Conservation (phyloP, 2,113 vertebrate species). For the Corvus hawaiiensis region DNA sequence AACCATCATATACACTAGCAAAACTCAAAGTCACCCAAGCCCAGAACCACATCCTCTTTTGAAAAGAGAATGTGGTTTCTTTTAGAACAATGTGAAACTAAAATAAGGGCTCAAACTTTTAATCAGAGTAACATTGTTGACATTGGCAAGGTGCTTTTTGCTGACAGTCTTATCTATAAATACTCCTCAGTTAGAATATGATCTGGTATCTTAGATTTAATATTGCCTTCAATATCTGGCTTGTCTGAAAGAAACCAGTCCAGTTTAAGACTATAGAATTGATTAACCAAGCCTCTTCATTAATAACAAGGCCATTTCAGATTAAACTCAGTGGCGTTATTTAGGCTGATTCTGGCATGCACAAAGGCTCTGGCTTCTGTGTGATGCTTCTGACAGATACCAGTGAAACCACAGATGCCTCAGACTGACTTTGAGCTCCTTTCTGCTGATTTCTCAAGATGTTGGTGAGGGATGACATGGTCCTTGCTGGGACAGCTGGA, state of each 20-base stretch:
- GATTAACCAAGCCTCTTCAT: background rate
- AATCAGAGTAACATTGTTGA: background rate
- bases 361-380: background rate
- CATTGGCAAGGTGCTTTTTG: background rate
- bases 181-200: background rate
- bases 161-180: background rate
- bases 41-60: slow-evolving; percentile 49
- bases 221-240: background rate
- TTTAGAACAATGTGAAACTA: slow-evolving; percentile 17
- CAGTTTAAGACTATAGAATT: background rate
- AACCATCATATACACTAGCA: background rate
- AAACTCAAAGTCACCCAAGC: background rate
- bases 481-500: background rate
- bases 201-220: background rate
- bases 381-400: background rate
- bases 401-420: background rate
- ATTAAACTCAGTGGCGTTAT: background rate
- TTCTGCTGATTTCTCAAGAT: background rate
- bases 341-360: background rate
- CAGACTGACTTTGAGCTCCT: background rate
- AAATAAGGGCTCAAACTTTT: background rate
- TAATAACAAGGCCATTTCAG: background rate
- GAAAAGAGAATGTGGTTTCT: background rate
- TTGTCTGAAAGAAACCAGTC: background rate
- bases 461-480: background rate